Evolutionary conservation across 2,888 invertebrate species (phyloP), one percentile per base, ranked within the genome.

Genomic region (Pyrrhosoma nymphula): DNA sequence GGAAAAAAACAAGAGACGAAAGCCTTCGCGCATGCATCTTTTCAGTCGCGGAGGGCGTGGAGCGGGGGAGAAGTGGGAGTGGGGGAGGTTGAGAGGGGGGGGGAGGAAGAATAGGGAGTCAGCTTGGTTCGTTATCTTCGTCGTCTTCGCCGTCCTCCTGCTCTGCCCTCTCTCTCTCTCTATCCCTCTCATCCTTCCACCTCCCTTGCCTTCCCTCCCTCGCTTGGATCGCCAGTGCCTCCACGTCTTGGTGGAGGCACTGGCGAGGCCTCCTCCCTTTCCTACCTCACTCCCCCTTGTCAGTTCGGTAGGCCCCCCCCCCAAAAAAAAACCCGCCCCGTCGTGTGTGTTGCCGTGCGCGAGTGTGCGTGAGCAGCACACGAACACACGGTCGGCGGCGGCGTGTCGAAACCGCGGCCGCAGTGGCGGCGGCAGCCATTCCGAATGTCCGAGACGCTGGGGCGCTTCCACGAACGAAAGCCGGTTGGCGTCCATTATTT

Each of bases 361-460:
- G 14, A 30, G 82, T 82, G 82, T 82, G 82, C 16, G 82, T 82
- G 30, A 4, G 47, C 4, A 4, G 82, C 30, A 20, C 60, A 20
- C 60, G 18, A 1, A 2, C 60, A 60, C 60, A 82, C 82, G 82
- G 82, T 82, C 82, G 82, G 82, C 82, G 69, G 69, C 69, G 82
- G 82, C 82, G 82, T 82, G 82, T 82, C 82, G 82, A 82, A 82
- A 82, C 82, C 82, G 82, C 82, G 82, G 69, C 69, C 69, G 26
- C 69, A 69, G 82, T 16, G 82, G 35, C 82, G 12, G 75, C 82
- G 30, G 75, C 75, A 20, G 82, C 82, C 82, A 82, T 82, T 82
- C 82, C 82, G 82, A 82, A 82, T 82, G 82, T 82, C 82, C 82
- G 82, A 82, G 82, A 82, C 82, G 82, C 82, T 82, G 82, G 82